Conservation (phyloP, 2,113 vertebrate genomes). For the Promerops cafer region DNA sequence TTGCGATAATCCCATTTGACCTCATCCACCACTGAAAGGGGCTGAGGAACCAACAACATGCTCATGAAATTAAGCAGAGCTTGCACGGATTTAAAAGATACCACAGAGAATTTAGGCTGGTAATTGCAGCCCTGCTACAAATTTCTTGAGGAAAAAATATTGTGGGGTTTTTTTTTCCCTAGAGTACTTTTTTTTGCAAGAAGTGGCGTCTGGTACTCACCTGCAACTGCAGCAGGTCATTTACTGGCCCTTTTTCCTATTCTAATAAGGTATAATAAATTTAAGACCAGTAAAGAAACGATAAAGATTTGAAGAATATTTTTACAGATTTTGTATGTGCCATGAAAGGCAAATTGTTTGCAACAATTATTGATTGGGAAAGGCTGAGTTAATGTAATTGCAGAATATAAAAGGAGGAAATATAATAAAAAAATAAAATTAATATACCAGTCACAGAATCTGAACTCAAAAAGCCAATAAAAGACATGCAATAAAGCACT, state of each 20-base stretch:
- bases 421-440: constrained; percentile 5
- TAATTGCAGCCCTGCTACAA: neutral
- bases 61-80: neutral
- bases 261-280: constrained; percentile 28
- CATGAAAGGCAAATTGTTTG: constrained; percentile 45
- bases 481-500: neutral
- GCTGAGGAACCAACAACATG: neutral
- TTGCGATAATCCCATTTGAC: neutral
- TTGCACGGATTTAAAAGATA: neutral
- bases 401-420: neutral
- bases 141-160: neutral
- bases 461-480: neutral
- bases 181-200: neutral
- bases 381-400: constrained; percentile 11
- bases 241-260: neutral
- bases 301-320: neutral
- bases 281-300: constrained; percentile 19
- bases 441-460: neutral
- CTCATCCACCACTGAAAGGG: neutral
- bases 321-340: neutral
- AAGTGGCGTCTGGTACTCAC: neutral
- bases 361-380: neutral
- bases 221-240: neutral
- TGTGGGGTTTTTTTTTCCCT: neutral
- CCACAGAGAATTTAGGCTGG: neutral